Base-by-base conservation (phyloP, 2,888 invertebrate species). In the Tridacna crocea region DNA sequence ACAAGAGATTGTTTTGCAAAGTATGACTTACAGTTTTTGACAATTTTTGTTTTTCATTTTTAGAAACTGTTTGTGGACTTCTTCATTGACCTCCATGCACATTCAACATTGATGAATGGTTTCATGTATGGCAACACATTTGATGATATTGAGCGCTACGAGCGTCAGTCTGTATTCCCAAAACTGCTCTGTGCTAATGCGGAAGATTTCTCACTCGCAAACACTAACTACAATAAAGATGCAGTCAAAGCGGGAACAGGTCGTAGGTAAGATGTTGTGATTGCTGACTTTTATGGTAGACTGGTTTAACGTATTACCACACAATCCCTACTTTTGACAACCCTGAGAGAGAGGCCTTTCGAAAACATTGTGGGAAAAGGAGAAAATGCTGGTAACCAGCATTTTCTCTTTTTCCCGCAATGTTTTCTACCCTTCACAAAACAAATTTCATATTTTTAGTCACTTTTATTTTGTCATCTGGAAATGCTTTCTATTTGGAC, bases 181-280 rank as follows among this genome's bases (percentile, higher is more conserved):
- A 98, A 99, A 94, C 96, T 99, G 83, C 95, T 99, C 80, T 96
- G 97, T 66, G 96, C 96, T 89, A 97, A 97, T 87, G 96, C 98
- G 0, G 98, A 98, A 91, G 99, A 99, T 91, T 99, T 98, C 95
- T 96, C 97, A 47, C 93, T 96, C 12, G 96, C 96, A 65, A 97
- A 97, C 92, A 98, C 98, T 76, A 97, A 98, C 96, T 99, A 97
- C 95, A 99, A 99, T 95, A 96, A 97, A 22, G 99, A 99, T 94
- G 95, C 96, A 0, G 96, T 96, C 77, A 97, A 98, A 94, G 96
- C 96, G 24, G 99, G 99, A 51, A 97, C 98, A 46, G 97, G 98
- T 0, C 96, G 99, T 88, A 96, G 99, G 95, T 97, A 96, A 85
- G 90, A 76, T 51, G 22, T 19, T 19, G 19, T 55, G 6, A 19